Conservation (phyloP, 2,113 vertebrate genomes). For the Nycticryphes semicollaris region DNA sequence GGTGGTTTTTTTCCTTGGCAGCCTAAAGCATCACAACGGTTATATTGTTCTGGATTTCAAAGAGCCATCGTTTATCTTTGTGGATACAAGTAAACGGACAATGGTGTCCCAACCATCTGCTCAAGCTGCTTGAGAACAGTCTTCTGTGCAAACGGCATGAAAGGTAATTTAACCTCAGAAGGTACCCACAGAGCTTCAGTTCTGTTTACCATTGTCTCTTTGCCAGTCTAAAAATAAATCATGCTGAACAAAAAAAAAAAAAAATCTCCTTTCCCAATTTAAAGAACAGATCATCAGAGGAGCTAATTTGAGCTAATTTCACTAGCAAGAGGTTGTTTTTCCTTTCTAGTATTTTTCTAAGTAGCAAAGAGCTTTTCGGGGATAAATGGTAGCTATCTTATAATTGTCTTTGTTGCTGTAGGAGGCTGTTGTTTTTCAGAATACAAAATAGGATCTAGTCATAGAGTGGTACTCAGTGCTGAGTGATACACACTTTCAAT, state of each 20-base stretch:
- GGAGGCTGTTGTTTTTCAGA: neutral
- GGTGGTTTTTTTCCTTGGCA: neutral
- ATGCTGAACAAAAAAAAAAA: neutral
- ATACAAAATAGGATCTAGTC: neutral
- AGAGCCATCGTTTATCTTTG: conserved; percentile 28
- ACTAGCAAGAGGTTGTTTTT: neutral
- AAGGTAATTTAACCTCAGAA: conserved; percentile 56
- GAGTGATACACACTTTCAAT: neutral
- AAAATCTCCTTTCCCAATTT: neutral
- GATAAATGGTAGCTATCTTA: neutral
- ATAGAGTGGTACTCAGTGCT: neutral
- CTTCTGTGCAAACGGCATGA: conserved; percentile 50
- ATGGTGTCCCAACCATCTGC: conserved; percentile 12
- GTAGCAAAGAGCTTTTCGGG: neutral
- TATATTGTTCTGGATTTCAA: conserved; percentile 36
- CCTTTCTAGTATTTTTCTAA: conserved; percentile 2
- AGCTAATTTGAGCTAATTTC: conserved; percentile 38
- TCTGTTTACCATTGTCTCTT: conserved; percentile 32
- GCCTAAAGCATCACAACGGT: conserved; percentile 3
- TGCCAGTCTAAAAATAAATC: conserved; percentile 53
- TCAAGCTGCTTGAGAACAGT: conserved; percentile 39
- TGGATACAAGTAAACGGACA: conserved; percentile 34
- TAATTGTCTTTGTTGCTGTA: neutral
- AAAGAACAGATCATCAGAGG: neutral
- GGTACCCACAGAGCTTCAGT: conserved; percentile 32